Evolutionary conservation across 1,140 invertebrate species (phyloP).

Genomic region (Brachionus paranguensis): DNA sequence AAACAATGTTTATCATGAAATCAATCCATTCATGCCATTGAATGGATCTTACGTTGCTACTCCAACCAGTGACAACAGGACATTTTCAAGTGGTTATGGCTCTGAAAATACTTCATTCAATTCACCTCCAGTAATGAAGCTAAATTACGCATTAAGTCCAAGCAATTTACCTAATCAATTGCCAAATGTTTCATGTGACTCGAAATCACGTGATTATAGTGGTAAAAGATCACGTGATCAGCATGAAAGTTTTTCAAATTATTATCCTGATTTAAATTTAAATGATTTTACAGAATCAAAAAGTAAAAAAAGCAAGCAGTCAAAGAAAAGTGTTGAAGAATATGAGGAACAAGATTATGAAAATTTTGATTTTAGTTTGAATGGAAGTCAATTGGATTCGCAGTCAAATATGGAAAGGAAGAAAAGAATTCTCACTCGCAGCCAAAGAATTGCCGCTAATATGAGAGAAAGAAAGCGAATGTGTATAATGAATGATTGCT

Average conservation of each 20-base stretch:
- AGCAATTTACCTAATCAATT: not conserved
- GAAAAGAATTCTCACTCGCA: not conserved
- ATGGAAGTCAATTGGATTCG: not conserved
- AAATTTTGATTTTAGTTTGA: not conserved
- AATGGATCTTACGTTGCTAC: not conserved
- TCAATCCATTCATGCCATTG: not conserved
- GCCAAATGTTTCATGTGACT: not conserved
- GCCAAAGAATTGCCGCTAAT: constrained; percentile 37
- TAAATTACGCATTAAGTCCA: not conserved
- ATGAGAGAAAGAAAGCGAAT: constrained; percentile 33
- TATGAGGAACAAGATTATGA: constrained; percentile 5
- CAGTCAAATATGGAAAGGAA: not conserved
- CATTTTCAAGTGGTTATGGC: constrained; percentile 13
- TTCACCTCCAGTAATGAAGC: not conserved
- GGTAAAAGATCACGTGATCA: not conserved
- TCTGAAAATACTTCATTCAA: not conserved
- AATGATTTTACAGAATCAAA: not conserved
- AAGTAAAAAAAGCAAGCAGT: not conserved
- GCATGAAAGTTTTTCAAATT: not conserved
- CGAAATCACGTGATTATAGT: not conserved
- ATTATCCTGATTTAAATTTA: not conserved
- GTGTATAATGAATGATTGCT: constrained; percentile 34
- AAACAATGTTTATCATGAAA: not conserved
- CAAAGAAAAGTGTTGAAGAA: not conserved
- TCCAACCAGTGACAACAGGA: not conserved